phyloP scores from a whole-genome alignment of 1,140 invertebrate species.

The Coboldia fuscipes region DNA sequence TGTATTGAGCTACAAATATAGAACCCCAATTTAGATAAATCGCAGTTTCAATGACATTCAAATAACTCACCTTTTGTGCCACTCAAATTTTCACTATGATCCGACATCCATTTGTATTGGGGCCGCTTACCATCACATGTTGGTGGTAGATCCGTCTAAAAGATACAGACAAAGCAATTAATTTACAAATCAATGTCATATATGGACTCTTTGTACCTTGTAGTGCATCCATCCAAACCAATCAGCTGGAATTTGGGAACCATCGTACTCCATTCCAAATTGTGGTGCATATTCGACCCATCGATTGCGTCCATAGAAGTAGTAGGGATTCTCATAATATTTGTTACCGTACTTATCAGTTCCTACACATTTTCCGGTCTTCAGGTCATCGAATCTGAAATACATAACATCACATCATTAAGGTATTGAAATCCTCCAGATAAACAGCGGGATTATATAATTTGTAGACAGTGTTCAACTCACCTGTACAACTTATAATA shows the following conservation, averaged over 20 bases:
- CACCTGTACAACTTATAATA: slow-evolving; percentile 57
- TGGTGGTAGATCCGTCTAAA: slow-evolving; percentile 24
- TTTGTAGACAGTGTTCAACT: slow-evolving; percentile 23
- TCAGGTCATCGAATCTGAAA: slow-evolving; percentile 66
- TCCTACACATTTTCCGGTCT: slow-evolving; percentile 73
- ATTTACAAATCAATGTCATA: no score
- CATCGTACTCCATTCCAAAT: slow-evolving; percentile 72
- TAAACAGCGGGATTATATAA: slow-evolving; percentile 3
- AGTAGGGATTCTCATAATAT: slow-evolving; percentile 82
- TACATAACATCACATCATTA: slow-evolving; percentile 6
- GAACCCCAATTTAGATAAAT: no score
- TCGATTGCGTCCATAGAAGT: slow-evolving; percentile 78
- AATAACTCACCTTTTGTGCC: slow-evolving; percentile 36
- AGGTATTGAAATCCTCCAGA: slow-evolving; percentile 5
- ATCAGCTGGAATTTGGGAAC: slow-evolving; percentile 73
- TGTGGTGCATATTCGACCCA: slow-evolving; percentile 79
- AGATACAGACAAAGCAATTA: no score
- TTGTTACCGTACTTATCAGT: slow-evolving; percentile 89
- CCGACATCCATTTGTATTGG: slow-evolving; percentile 67
- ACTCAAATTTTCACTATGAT: slow-evolving; percentile 63
- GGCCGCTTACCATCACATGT: slow-evolving; percentile 44
- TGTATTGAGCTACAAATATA: slow-evolving; percentile 35
- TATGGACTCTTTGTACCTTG: no score
- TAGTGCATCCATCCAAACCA: slow-evolving; percentile 80
- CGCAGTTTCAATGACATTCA: no score